Evolutionary conservation across 2,888 invertebrate genomes (phyloP).

Genomic region (Tipula vernalis): DNA sequence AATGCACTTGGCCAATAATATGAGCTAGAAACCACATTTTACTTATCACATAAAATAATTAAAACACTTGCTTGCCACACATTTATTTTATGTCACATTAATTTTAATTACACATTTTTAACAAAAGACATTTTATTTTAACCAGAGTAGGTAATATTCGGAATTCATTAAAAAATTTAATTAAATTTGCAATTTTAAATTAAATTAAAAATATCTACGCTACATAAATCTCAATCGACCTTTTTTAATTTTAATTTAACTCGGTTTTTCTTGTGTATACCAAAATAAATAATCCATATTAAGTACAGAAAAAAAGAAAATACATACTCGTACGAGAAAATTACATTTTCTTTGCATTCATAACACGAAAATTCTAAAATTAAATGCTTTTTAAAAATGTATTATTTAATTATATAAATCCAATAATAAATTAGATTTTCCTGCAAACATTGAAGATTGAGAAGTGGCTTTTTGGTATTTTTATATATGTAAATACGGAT

Average conservation of each 20-base stretch:
- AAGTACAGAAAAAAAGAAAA: not conserved
- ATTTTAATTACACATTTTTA: too few relatives aligned
- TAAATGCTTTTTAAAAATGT: not conserved
- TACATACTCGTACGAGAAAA: not conserved
- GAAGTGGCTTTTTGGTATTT: too few relatives aligned
- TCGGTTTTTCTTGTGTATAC: not conserved
- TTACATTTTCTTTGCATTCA: not conserved
- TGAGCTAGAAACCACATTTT: not conserved
- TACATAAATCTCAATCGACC: not conserved
- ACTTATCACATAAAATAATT: too few relatives aligned
- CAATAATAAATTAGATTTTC: not conserved
- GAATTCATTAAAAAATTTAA: too few relatives aligned
- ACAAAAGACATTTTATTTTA: too few relatives aligned
- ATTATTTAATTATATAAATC: not conserved
- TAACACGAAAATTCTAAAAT: not conserved
- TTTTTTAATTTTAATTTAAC: not conserved
- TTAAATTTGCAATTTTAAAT: too few relatives aligned
- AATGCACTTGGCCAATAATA: not conserved
- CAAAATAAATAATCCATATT: not conserved
- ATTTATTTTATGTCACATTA: too few relatives aligned
- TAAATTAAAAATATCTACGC: not conserved
- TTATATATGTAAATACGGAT: too few relatives aligned
- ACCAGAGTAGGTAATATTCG: too few relatives aligned
- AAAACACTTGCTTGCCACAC: too few relatives aligned
- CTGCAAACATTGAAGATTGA: not conserved